Evolutionary conservation across 2,888 invertebrate genomes (phyloP).

Genomic region (Ormyrus nitidulus): DNA sequence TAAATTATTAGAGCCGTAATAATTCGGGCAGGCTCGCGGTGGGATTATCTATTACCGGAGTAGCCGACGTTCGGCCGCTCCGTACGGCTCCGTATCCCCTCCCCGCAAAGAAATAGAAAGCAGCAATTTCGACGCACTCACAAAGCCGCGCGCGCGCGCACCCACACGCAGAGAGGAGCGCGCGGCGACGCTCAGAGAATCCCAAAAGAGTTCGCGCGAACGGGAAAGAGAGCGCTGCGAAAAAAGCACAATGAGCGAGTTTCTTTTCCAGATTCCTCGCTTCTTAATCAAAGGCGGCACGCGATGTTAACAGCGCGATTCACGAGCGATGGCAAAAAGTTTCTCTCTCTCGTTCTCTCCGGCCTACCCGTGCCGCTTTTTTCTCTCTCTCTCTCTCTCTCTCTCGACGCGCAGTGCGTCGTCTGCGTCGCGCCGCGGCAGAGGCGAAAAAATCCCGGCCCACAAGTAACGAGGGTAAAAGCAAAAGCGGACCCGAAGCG

Average conservation of each 20-base stretch:
- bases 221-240: constrained; percentile 57
- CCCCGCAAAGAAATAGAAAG: constrained; percentile 25
- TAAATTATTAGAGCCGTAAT: neutral
- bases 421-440: neutral
- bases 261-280: constrained; percentile 63
- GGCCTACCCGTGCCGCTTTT: constrained; percentile 28
- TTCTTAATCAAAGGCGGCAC: constrained; percentile 63
- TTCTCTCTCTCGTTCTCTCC: constrained; percentile 15
- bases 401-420: constrained; percentile 12
- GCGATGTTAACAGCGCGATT: constrained; percentile 61
- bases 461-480: constrained; percentile 49
- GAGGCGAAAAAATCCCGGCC: constrained; percentile 36
- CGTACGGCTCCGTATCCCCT: neutral
- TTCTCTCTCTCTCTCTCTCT: constrained; percentile 27
- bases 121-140: constrained; percentile 21
- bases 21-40: constrained; percentile 3
- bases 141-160: constrained; percentile 19
- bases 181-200: constrained; percentile 27
- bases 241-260: constrained; percentile 62
- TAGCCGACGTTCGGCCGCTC: neutral
- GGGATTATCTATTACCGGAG: constrained; percentile 26
- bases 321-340: constrained; percentile 58
- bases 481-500: constrained; percentile 23
- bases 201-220: constrained; percentile 51
- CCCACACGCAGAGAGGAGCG: neutral